Conservation (phyloP, 1,140 invertebrate genomes). For the Oedothorax gibbosus region DNA sequence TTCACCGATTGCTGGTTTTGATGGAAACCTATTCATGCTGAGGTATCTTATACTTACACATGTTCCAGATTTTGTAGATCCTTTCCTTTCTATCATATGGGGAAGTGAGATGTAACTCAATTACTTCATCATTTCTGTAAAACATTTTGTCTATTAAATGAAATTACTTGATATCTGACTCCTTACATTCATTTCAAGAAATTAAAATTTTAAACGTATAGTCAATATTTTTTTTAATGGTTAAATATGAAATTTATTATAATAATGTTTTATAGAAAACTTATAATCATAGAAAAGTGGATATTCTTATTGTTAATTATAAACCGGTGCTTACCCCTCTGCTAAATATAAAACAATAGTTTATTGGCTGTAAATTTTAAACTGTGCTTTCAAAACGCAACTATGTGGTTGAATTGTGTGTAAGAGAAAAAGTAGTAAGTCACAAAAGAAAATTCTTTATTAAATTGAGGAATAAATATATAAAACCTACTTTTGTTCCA, state of each 20-base stretch:
- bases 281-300: too few relatives aligned
- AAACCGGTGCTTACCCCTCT: too few relatives aligned
- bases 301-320: too few relatives aligned
- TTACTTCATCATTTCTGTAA: conserved; percentile 47
- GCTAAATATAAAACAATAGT: too few relatives aligned
- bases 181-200: not conserved
- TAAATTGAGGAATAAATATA: too few relatives aligned
- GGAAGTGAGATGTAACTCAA: conserved; percentile 13
- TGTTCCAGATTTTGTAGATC: conserved; percentile 35
- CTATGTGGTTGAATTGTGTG: too few relatives aligned
- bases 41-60: conserved; percentile 17
- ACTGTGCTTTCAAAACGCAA: too few relatives aligned
- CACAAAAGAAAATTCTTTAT: too few relatives aligned
- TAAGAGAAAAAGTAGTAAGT: too few relatives aligned
- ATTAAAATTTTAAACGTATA: not conserved
- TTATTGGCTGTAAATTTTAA: too few relatives aligned
- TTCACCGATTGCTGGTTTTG: too few relatives aligned
- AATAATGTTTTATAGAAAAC: not conserved
- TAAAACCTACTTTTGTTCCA: too few relatives aligned
- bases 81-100: conserved; percentile 11
- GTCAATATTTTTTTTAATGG: not conserved
- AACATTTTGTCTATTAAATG: conserved; percentile 54
- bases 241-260: not conserved
- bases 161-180: conserved; percentile 38
- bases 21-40: not conserved